Evolutionary conservation across 2,113 vertebrate species (phyloP).

Genomic region (Onychorhynchus coronatus): DNA sequence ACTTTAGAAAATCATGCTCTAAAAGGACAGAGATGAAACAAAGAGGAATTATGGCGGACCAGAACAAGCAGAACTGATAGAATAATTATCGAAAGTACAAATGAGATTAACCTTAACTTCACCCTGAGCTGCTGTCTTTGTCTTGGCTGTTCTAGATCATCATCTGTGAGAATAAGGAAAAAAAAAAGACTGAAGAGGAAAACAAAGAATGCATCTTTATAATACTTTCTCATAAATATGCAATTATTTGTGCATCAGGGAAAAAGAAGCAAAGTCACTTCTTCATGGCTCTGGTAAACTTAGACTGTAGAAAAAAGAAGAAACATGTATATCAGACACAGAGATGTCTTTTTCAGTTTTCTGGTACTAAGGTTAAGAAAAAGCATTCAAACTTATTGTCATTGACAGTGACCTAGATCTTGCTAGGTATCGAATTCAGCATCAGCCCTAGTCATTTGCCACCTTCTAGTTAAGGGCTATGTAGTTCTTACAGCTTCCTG

Average conservation of each 20-base stretch:
- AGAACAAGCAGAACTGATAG: not conserved
- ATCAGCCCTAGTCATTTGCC: not conserved
- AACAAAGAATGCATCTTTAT: not conserved
- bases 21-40: not conserved
- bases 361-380: not conserved
- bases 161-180: not conserved
- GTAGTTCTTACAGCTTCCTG: not conserved
- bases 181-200: not conserved
- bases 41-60: not conserved
- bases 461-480: not conserved
- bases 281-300: not conserved
- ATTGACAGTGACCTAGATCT: not conserved
- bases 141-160: not conserved
- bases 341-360: not conserved
- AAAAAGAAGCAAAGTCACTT: not conserved
- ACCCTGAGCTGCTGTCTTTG: not conserved
- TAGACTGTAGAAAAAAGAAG: not conserved
- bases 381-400: not conserved
- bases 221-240: not conserved
- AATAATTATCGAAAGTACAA: not conserved
- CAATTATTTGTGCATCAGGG: not conserved
- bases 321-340: not conserved
- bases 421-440: not conserved
- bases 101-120: conserved; percentile 7
- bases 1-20: not conserved